Conservation (phyloP, 2,797 vertebrate species). For the Chaenodraco wilsoni region DNA sequence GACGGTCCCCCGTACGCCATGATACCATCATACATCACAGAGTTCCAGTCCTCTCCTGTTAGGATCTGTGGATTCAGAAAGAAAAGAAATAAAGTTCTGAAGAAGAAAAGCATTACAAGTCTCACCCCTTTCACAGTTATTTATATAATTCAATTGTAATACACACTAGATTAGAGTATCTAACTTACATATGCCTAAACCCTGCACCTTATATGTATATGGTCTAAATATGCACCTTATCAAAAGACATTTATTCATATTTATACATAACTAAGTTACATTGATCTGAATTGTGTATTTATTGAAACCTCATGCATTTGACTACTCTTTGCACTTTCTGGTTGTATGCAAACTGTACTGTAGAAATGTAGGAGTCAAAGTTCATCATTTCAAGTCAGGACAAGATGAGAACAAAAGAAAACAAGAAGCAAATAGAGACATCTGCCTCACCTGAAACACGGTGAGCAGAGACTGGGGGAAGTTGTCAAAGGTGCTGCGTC, state of each 20-base stretch:
- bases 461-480: slow-evolving; percentile 99
- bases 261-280: too few species aligned
- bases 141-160: too few species aligned
- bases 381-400: not conserved
- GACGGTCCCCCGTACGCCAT: slow-evolving; percentile 99
- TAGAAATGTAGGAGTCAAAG: not conserved
- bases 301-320: too few species aligned
- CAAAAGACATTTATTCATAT: too few species aligned
- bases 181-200: too few species aligned
- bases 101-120: not conserved
- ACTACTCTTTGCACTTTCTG: too few species aligned
- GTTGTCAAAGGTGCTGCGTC: slow-evolving; percentile 98
- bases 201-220: too few species aligned
- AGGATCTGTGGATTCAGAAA: slow-evolving; percentile 87
- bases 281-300: too few species aligned
- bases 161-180: too few species aligned
- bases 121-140: too few species aligned
- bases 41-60: slow-evolving; percentile 99
- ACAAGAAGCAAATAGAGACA: too few species aligned
- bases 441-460: slow-evolving; percentile 92
- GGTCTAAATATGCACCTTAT: too few species aligned
- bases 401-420: not conserved
- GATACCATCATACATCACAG: slow-evolving; percentile 99
- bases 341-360: not conserved
- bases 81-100: not conserved